These are phyloP conservation scores for Himalopsyche tibetana DNA, from an alignment of 2,888 invertebrate genomes.

Conservation along the genomic window DNA sequence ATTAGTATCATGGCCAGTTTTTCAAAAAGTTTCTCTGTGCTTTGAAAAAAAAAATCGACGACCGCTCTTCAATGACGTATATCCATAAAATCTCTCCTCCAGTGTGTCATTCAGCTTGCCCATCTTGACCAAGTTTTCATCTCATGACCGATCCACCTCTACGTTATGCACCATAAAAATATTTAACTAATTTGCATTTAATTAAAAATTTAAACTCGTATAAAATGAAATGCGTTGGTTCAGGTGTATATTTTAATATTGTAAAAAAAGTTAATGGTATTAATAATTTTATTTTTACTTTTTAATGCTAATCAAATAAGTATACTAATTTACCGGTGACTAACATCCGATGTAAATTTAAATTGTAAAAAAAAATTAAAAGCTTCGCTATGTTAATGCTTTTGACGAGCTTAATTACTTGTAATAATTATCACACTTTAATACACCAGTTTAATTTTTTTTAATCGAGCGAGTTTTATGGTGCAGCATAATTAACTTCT, in stretches of 20 bases:
- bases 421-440: constrained; percentile 44
- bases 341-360: neutral
- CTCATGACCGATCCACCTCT: no score
- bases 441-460: constrained; percentile 25
- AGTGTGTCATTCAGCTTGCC: no score
- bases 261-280: neutral
- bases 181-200: no score
- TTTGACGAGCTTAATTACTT: constrained; percentile 9
- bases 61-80: no score
- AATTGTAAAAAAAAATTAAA: neutral
- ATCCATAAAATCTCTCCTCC: no score
- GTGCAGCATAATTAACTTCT: constrained; percentile 54
- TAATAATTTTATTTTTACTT: neutral
- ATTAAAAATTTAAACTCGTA: no score
- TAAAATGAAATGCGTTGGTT: no score
- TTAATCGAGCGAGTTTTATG: constrained; percentile 44
- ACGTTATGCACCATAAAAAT: no score
- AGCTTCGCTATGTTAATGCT: neutral
- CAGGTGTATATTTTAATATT: neutral
- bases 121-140: no score
- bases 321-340: neutral
- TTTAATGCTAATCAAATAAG: neutral
- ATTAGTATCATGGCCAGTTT: no score
- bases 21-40: no score
- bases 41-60: no score